phyloP scores from a whole-genome alignment of 2,797 vertebrate species.

The Nyctibius grandis region DNA sequence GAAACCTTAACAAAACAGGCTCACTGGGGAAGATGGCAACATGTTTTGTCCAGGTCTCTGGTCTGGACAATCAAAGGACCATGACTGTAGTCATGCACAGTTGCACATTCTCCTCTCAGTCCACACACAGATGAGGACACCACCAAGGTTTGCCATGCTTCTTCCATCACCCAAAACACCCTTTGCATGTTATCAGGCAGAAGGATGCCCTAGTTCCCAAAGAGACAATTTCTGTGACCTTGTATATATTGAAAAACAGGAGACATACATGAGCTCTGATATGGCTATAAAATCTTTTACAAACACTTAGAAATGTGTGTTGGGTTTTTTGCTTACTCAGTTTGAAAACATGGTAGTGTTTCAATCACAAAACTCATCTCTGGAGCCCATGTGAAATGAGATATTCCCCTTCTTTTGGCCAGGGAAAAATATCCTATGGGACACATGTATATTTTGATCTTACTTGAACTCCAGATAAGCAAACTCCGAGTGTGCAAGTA shows the following conservation, averaged over 20 bases:
- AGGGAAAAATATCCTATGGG: background rate
- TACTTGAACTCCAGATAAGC: background rate
- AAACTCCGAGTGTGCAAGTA: background rate
- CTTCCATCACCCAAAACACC: background rate
- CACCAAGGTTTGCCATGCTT: background rate
- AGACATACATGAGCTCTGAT: background rate
- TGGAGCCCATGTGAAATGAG: background rate
- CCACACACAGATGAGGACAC: background rate
- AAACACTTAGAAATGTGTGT: background rate
- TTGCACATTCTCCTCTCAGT: background rate
- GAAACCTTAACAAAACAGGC: background rate
- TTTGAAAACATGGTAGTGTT: background rate
- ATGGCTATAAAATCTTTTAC: background rate
- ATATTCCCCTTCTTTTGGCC: background rate
- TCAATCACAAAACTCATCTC: background rate
- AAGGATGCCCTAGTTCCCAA: background rate
- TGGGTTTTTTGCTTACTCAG: background rate
- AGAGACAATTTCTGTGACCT: background rate
- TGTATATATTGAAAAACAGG: background rate
- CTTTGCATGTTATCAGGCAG: background rate
- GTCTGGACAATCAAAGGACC: background rate
- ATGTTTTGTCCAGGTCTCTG: background rate
- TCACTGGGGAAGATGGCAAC: background rate
- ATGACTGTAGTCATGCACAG: background rate
- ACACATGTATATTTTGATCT: background rate